A percentile compares a stretch with the other conserved stretches of the same genome.
phyloP scores from a whole-genome alignment of 2,797 vertebrate species.

The Cyclopterus lumpus region DNA sequence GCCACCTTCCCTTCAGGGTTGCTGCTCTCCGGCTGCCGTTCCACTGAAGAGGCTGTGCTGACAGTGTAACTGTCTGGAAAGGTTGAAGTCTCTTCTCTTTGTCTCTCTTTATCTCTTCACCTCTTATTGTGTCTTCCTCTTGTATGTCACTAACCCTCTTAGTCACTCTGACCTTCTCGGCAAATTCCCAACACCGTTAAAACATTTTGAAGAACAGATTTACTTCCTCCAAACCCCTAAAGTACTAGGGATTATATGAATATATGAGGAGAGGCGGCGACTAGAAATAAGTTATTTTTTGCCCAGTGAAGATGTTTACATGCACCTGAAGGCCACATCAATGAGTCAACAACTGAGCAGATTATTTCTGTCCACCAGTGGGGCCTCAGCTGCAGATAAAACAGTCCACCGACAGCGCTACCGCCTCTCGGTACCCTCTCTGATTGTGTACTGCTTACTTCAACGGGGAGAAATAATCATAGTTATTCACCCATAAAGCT shows the following conservation, averaged over 20 bases:
- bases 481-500: background rate
- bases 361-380: conserved; percentile 24
- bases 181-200: conserved; percentile 18
- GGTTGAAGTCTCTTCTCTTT: conserved; percentile 44
- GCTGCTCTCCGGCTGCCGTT: conserved; percentile 26
- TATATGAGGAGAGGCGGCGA: background rate
- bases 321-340: conserved; percentile 12
- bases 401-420: background rate
- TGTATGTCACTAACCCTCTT: conserved; percentile 22
- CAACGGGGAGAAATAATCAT: background rate
- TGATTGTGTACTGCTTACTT: conserved; percentile 20
- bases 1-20: conserved; percentile 53
- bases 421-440: background rate
- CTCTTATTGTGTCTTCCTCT: conserved; percentile 19
- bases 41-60: conserved; percentile 11
- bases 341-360: conserved; percentile 18
- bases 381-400: conserved; percentile 18
- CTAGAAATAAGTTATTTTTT: background rate
- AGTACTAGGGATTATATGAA: background rate
- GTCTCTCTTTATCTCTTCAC: conserved; percentile 55
- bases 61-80: conserved; percentile 39
- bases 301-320: conserved; percentile 6
- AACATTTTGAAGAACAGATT: conserved; percentile 10
- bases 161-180: conserved; percentile 24
- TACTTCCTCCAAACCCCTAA: background rate